Conservation (phyloP, 2,113 vertebrate species). For the Herpailurus yagouaroundi region DNA sequence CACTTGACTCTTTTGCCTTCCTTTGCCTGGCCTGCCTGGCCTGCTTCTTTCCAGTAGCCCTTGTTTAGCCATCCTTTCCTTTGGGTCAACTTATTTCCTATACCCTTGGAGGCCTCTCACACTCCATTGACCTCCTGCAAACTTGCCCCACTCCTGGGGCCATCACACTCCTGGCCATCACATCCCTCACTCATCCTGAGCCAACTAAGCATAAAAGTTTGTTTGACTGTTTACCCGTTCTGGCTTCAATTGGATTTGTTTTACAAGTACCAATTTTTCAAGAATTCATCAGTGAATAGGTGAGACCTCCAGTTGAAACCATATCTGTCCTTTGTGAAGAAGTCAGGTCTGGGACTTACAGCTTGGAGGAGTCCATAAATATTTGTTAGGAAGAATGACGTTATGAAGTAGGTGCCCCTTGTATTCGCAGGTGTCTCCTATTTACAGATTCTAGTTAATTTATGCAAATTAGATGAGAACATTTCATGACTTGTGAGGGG, state of each 20-base stretch:
- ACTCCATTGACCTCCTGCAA: neutral
- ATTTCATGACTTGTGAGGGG: neutral
- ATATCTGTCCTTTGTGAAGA: neutral
- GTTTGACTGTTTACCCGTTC: neutral
- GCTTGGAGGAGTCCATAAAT: neutral
- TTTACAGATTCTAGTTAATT: neutral
- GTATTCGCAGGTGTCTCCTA: neutral
- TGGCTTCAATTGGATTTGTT: neutral
- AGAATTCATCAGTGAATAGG: neutral
- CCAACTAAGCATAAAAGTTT: neutral
- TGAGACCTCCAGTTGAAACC: neutral
- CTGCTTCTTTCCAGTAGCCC: neutral
- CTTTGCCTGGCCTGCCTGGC: neutral
- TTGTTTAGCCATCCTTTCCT: neutral
- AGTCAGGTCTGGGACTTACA: neutral
- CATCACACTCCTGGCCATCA: neutral
- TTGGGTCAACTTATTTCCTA: neutral
- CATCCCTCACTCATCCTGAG: neutral
- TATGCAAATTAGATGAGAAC: neutral
- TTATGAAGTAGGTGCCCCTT: neutral
- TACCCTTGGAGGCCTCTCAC: neutral
- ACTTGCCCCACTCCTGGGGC: neutral
- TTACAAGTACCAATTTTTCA: neutral
- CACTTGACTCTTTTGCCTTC: neutral
- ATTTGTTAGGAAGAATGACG: neutral